Evolutionary conservation across 2,888 invertebrate species (phyloP).

Genomic region (Chrysolina haemoptera): DNA sequence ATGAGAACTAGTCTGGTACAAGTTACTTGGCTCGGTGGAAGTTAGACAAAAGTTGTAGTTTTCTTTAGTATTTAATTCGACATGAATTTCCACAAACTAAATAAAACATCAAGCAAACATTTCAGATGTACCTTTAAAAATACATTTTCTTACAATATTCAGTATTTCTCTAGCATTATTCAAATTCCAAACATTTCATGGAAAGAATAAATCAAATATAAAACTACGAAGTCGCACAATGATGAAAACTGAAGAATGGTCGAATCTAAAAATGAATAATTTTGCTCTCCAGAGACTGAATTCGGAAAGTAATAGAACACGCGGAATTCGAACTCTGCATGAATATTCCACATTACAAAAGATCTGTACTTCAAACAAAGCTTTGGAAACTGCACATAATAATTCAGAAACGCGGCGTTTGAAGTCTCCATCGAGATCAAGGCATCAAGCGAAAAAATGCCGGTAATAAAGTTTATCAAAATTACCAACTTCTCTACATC

Average conservation of each 20-base stretch:
- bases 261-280: slow-evolving; percentile 2
- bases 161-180: too few species aligned
- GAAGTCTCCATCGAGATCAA: slow-evolving; percentile 26
- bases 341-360: slow-evolving; percentile 2
- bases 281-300: slow-evolving; percentile 1
- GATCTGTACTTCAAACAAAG: slow-evolving; percentile 16
- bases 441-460: slow-evolving; percentile 20
- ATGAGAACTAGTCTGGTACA: too few species aligned
- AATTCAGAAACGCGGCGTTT: slow-evolving; percentile 22
- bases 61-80: too few species aligned
- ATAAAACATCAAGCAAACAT: too few species aligned
- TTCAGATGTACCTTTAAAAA: too few species aligned
- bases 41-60: too few species aligned
- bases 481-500: slow-evolving; percentile 27
- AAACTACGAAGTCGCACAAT: too few species aligned
- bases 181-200: too few species aligned
- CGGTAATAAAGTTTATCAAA: slow-evolving; percentile 31
- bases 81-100: too few species aligned
- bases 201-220: too few species aligned
- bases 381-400: slow-evolving; percentile 12
- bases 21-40: too few species aligned
- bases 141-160: too few species aligned
- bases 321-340: neutral
- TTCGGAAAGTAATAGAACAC: slow-evolving; percentile 10
- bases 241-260: neutral